Evolutionary conservation across 2,888 invertebrate species (phyloP), one percentile per base, ranked within the genome.

Genomic region (Plutella xylostella): DNA sequence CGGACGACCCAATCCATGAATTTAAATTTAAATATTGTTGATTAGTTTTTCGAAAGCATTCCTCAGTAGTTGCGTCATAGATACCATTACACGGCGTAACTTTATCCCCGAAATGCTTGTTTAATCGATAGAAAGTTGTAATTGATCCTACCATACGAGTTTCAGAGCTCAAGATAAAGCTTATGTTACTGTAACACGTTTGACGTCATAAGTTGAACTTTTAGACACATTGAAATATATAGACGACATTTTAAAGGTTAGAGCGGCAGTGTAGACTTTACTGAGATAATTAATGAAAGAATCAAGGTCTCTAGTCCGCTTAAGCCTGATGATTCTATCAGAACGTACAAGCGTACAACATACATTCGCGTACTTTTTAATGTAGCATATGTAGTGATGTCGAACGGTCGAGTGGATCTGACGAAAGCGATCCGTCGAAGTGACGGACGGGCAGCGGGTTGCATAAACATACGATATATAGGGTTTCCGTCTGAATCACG

Each of bases 401-500:
- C n/a, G n/a, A 17, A 18, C 19, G 31, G 30, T 30, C 42, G 38
- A 38, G 14, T 38, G 30, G 42, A 14, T 19, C 30, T 12, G 19
- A 31, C 20, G 42, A 41, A 41, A n/a, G 30, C 31, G 42, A 42
- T 42, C 42, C 31, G 42, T 42, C 42, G 31, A 42, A 42, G 42
- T 42, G 42, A 42, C 42, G 67, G 74, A 66, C 70, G 68, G 68
- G 65, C 68, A 66, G 63, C 60, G 67, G 58, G 66, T 76, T 78
- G 74, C 72, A 78, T 75, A 82, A 82, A 78, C 74, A 73, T 61
- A 68, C 68, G 68, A 73, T 56, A 74, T 75, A 75, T 75, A 78
- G 70, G 78, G 77, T 78, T 78, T 77, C 77, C 73, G 71, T 71
- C 74, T 83, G 83, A 82, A 75, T 83, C 83, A 83, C 75, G 72